Evolutionary conservation across 2,797 vertebrate species (phyloP).

Genomic region (Chelmon rostratus): DNA sequence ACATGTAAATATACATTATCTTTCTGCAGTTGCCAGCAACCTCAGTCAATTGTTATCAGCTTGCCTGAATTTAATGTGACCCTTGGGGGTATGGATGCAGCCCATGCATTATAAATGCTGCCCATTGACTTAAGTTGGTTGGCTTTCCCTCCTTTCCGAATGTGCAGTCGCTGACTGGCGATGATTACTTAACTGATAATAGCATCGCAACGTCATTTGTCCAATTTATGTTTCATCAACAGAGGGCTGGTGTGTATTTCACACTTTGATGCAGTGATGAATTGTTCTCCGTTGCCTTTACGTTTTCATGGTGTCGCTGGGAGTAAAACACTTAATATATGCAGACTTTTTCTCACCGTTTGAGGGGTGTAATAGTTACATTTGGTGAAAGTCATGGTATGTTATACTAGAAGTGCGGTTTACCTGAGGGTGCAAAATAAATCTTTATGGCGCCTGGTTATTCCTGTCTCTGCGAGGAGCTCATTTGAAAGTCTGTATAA

Average conservation of each 20-base stretch:
- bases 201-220: constrained; percentile 19
- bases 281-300: background rate
- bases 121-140: constrained; percentile 57
- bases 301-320: background rate
- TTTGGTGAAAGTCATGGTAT: constrained; percentile 37
- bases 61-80: constrained; percentile 81
- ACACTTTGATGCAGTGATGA: constrained; percentile 7
- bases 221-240: constrained; percentile 15
- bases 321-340: constrained; percentile 6
- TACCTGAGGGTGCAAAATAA: constrained; percentile 50
- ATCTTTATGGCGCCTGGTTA: constrained; percentile 52
- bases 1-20: constrained; percentile 69
- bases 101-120: constrained; percentile 75
- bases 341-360: constrained; percentile 4
- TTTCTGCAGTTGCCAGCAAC: constrained; percentile 65
- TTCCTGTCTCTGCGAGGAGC: constrained; percentile 47
- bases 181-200: constrained; percentile 40
- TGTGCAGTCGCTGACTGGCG: constrained; percentile 18
- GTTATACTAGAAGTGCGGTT: constrained; percentile 30
- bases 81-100: constrained; percentile 71
- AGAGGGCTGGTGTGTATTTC: constrained; percentile 26
- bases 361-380: constrained; percentile 13
- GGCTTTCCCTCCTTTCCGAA: constrained; percentile 23
- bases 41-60: constrained; percentile 83
- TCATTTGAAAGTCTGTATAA: constrained; percentile 66